Conservation (phyloP, 2,797 vertebrate species). For the Pteropus rufus region DNA sequence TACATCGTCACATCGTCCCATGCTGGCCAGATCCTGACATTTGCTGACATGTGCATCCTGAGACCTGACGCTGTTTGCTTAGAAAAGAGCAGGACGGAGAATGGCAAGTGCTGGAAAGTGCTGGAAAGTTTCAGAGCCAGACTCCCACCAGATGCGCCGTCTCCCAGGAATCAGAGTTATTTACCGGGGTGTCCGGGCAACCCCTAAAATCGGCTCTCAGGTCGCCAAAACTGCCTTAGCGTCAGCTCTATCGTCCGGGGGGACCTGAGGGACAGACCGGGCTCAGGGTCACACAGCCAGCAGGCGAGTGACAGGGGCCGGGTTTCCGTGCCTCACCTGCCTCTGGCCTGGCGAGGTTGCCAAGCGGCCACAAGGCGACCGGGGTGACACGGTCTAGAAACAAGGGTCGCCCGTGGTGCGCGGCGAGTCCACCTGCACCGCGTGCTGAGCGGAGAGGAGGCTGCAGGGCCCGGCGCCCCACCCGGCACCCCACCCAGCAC, state of each 20-base stretch:
- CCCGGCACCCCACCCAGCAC: no score
- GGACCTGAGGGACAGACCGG: not conserved
- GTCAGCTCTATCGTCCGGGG: accelerated
- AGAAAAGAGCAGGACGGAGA: not conserved
- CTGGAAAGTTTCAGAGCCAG: not conserved
- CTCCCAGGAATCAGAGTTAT: not conserved
- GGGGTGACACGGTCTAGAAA: not conserved
- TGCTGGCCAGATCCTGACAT: not conserved
- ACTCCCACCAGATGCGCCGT: not conserved
- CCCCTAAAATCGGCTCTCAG: not conserved
- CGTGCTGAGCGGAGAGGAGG: not conserved
- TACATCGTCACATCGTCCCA: no score
- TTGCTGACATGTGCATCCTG: not conserved
- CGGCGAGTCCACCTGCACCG: accelerated
- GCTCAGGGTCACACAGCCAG: not conserved
- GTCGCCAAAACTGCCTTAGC: not conserved
- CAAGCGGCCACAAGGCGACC: not conserved
- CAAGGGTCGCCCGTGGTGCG: not conserved
- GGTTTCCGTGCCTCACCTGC: not conserved
- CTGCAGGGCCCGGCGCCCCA: no score
- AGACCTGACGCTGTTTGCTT: not conserved
- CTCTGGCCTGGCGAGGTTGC: not conserved
- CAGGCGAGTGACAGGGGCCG: no score
- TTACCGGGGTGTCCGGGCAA: not conserved
- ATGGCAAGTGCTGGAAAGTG: not conserved